Evolutionary conservation across 2,797 vertebrate species (phyloP).

Genomic region (Atherinosoma microstoma): DNA sequence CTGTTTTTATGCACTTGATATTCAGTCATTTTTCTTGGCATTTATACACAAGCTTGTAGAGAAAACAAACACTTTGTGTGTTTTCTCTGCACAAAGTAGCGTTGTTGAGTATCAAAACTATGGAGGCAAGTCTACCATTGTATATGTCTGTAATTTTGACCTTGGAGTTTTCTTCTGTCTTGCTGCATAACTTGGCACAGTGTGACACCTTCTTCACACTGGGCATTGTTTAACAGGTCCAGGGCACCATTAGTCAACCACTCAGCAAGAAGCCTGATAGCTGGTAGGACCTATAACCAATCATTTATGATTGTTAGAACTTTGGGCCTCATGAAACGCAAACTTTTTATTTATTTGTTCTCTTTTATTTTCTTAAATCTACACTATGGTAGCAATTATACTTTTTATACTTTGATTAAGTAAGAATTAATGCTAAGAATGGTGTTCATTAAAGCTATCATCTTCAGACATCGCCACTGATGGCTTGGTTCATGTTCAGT

Average conservation of each 20-base stretch:
- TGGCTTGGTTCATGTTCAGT: constrained; percentile 18
- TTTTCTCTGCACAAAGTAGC: no score
- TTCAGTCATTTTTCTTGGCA: no score
- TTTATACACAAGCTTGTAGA: no score
- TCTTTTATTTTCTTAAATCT: neutral
- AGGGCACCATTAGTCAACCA: neutral
- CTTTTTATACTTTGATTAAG: neutral
- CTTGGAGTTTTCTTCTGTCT: neutral
- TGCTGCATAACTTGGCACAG: neutral
- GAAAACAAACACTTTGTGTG: no score
- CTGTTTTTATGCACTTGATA: no score
- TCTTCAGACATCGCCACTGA: constrained; percentile 1
- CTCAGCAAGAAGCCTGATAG: neutral
- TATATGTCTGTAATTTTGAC: neutral
- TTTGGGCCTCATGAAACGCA: neutral
- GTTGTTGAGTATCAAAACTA: neutral
- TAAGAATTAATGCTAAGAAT: neutral
- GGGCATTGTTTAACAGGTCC: neutral
- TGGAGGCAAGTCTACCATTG: neutral
- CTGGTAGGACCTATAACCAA: neutral
- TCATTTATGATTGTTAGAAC: neutral
- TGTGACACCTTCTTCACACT: neutral
- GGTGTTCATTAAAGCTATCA: neutral
- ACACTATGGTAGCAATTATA: neutral
- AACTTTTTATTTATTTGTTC: neutral